Base-by-base conservation (phyloP, 1,140 invertebrate species). In the Cryptotermes secundus region DNA sequence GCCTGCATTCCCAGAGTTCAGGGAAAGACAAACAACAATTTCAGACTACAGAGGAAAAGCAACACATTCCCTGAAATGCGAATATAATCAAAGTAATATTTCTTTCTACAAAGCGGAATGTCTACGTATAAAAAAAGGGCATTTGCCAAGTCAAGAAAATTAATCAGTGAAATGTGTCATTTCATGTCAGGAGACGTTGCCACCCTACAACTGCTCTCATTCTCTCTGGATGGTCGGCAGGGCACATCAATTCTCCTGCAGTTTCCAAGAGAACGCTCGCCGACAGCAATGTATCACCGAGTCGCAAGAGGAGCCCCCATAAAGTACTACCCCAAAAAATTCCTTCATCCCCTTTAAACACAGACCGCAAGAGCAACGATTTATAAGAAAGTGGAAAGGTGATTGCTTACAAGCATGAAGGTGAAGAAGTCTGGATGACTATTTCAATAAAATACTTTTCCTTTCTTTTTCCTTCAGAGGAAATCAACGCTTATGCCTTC, bases 301-400 rank as follows among this genome's bases (percentile, higher is more conserved):
- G 59, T 72, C 26, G 59, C 59, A 72, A 4, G 59, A 72, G 59
- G n/a, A 72, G 26, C n/a, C 0, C n/a, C 59, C 59, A 72, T 16
- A 72, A 72, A 72, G 31, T 72, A 72, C 59, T 72, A 72, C 59
- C 59, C 59, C 59, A 31, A 72, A 72, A 72, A 72, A 72, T n/a
- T 72, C n/a, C 59, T 72, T 72, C 26, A 72, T 72, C 59, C 59
- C 59, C n/a, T 72, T 31, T 31, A 72, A 65, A 72, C 59, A 72
- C 16, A 26, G 59, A 49, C 45, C 45, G 45, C 45, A 19, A 49
- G 14, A 19, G 45, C 2, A 49, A 22, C 45, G 45, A 19, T 49
- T 1, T 49, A 19, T 2, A 49, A 22, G 45, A 49, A 49, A 16
- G 45, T 49, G 45, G 22, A 3, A 38, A 49, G 1, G 16, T 49